These are phyloP conservation scores for Lampris megalopsis DNA, from an alignment of 2,113 vertebrate species.

Conservation along the genomic window DNA sequence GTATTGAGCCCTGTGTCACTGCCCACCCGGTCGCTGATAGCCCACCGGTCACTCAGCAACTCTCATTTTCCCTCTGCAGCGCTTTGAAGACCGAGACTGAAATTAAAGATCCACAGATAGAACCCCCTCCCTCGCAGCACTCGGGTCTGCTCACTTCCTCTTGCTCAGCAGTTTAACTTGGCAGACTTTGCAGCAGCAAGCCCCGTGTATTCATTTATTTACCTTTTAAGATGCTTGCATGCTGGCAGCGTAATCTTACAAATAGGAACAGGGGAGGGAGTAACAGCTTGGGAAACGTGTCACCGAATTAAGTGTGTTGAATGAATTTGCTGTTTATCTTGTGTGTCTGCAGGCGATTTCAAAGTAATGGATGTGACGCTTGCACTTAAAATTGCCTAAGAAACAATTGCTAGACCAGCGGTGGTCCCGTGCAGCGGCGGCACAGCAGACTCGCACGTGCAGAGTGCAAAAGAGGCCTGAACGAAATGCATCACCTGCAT, in stretches of 20 bases:
- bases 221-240: neutral
- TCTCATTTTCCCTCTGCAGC: constrained; percentile 72
- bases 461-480: neutral
- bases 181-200: constrained; percentile 15
- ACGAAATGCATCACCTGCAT: constrained; percentile 47
- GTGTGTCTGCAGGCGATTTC: neutral
- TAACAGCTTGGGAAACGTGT: neutral
- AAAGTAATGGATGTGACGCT: neutral
- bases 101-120: constrained; percentile 82
- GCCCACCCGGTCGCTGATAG: constrained; percentile 73
- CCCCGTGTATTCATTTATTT: neutral
- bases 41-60: constrained; percentile 71
- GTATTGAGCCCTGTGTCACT: constrained; percentile 70
- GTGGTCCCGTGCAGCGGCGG: too few species aligned
- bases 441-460: too few species aligned
- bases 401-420: too few species aligned
- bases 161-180: constrained; percentile 65
- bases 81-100: constrained; percentile 76
- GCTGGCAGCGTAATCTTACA: neutral
- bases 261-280: neutral
- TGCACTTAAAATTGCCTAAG: too few species aligned
- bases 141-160: constrained; percentile 44
- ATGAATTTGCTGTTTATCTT: neutral
- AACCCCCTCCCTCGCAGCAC: constrained; percentile 55
- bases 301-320: neutral